Percentiles rank a stretch among this genome's conserved stretches.
phyloP scores from a whole-genome alignment of 2,888 invertebrate genomes.

The Dryadula phaetusa region DNA sequence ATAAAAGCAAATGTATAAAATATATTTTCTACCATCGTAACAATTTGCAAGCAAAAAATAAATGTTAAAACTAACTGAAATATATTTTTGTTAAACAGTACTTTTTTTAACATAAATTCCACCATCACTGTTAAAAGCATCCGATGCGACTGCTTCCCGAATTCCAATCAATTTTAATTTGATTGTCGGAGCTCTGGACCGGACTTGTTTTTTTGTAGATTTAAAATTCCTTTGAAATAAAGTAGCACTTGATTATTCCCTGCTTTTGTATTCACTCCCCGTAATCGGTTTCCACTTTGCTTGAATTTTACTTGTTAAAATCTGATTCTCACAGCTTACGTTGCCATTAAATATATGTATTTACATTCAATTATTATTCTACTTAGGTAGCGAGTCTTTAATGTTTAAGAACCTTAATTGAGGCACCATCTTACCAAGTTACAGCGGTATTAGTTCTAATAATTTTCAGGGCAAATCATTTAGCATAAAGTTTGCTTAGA shows the following conservation, averaged over 20 bases:
- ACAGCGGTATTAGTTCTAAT: background rate
- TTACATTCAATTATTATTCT: slow-evolving; percentile 11
- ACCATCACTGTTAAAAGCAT: slow-evolving; percentile 10
- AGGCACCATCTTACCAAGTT: too few species aligned
- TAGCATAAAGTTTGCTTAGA: too few species aligned
- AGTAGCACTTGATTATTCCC: slow-evolving; percentile 27
- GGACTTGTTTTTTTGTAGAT: slow-evolving; percentile 25
- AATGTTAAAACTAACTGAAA: too few species aligned
- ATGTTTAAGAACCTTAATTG: background rate
- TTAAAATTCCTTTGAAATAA: slow-evolving; percentile 30
- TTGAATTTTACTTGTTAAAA: slow-evolving; percentile 24
- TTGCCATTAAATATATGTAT: background rate
- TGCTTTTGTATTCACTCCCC: slow-evolving; percentile 30
- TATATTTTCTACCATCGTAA: too few species aligned
- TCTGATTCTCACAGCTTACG: background rate
- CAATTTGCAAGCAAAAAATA: background rate
- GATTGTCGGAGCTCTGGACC: slow-evolving; percentile 11
- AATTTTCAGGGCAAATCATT: background rate
- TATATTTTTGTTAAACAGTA: too few species aligned
- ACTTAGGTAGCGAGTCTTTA: background rate
- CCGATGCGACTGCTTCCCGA: background rate
- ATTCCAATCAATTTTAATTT: slow-evolving; percentile 36
- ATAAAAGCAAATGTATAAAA: too few species aligned
- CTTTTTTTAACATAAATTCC: background rate
- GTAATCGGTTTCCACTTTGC: slow-evolving; percentile 26